These are phyloP conservation scores for Gorsachius magnificus DNA, from an alignment of 2,797 vertebrate genomes.

Conservation along the genomic window DNA sequence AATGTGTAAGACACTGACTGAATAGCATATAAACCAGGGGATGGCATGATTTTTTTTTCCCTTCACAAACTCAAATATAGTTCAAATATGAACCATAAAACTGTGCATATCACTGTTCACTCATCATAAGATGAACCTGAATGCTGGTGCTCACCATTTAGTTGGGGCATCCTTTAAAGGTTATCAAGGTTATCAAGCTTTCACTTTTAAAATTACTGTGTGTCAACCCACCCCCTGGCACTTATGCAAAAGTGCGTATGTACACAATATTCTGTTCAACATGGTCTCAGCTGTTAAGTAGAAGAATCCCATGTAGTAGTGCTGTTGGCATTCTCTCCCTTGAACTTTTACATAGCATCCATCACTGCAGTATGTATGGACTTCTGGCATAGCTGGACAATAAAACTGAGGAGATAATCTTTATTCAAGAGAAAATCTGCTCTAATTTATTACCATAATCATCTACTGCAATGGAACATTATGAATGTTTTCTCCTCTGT, in stretches of 20 bases:
- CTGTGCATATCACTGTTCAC: not conserved
- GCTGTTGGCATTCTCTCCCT: not conserved
- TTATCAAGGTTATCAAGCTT: not conserved
- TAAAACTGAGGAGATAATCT: not conserved
- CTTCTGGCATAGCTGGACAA: not conserved
- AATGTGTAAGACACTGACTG: not conserved
- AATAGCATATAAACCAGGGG: not conserved
- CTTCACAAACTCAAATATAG: not conserved
- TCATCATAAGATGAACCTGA: not conserved
- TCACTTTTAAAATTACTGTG: not conserved
- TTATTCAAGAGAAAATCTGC: not conserved
- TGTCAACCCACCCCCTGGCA: accelerated
- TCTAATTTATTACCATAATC: not conserved
- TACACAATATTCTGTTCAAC: not conserved
- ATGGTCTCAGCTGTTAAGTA: not conserved
- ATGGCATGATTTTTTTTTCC: not conserved
- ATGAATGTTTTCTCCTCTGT: not conserved
- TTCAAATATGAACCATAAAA: not conserved
- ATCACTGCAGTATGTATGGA: not conserved
- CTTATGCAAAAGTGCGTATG: not conserved
- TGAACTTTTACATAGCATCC: not conserved
- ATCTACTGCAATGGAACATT: not conserved
- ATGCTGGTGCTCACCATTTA: not conserved
- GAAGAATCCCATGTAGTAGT: not conserved
- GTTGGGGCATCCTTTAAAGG: not conserved